Conservation (phyloP, 2,113 vertebrate genomes). For the Entelurus aequoreus region DNA sequence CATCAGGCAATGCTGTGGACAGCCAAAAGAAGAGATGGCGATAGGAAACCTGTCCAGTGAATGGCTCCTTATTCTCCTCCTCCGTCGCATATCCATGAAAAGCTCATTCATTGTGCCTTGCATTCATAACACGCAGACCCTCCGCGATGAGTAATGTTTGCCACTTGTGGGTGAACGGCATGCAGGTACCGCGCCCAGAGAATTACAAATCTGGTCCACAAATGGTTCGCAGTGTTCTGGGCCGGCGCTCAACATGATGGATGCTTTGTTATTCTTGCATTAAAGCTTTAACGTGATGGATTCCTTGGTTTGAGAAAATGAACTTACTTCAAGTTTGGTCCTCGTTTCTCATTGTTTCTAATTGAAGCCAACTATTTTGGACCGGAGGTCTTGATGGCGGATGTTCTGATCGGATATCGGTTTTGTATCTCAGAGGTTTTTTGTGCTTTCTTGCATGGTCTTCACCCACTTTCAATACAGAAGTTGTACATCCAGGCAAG, state of each 20-base stretch:
- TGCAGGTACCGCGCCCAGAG: slow-evolving; percentile 21
- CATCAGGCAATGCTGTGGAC: slow-evolving; percentile 38
- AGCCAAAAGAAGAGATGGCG: slow-evolving; percentile 44
- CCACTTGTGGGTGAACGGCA: slow-evolving; percentile 1
- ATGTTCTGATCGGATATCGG: too few relatives aligned
- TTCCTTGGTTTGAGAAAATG: slow-evolving; percentile 40
- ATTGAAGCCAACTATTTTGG: slow-evolving; percentile 15
- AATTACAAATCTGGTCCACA: slow-evolving; percentile 13
- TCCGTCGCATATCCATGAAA: slow-evolving; percentile 31
- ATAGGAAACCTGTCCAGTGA: slow-evolving; percentile 44
- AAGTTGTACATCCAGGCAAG: neutral
- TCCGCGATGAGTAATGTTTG: slow-evolving; percentile 16
- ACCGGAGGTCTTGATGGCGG: neutral
- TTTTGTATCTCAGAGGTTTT: slow-evolving; percentile 1
- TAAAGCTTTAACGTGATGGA: slow-evolving; percentile 69
- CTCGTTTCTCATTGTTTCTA: neutral
- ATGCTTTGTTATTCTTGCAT: slow-evolving; percentile 66
- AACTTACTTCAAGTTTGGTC: slow-evolving; percentile 11
- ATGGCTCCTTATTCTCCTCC: slow-evolving; percentile 35
- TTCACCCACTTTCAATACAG: too few relatives aligned
- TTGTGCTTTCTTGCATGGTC: neutral
- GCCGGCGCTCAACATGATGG: slow-evolving; percentile 49
- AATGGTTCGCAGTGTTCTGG: slow-evolving; percentile 37
- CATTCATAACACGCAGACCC: slow-evolving; percentile 35
- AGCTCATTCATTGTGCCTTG: slow-evolving; percentile 25